Conservation (phyloP, 2,797 vertebrate species). For the Halcyon chelicuti region DNA sequence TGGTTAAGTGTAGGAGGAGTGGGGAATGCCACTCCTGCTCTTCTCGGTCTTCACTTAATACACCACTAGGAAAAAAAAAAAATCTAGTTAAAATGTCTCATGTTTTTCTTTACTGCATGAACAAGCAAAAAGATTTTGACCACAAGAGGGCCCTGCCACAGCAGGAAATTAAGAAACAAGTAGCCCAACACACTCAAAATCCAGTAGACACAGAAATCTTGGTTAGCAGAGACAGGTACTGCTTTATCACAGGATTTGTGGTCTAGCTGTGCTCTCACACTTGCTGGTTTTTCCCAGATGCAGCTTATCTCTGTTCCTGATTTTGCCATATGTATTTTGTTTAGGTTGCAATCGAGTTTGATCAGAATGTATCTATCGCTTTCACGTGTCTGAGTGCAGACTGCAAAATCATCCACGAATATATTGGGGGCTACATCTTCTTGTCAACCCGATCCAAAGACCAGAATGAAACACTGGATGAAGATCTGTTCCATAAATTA, state of each 20-base stretch:
- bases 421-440: conserved; percentile 98
- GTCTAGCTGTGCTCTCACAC: neutral
- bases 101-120: neutral
- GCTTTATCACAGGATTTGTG: neutral
- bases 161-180: neutral
- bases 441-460: conserved; percentile 96
- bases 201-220: neutral
- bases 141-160: conserved; percentile 69
- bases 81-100: neutral
- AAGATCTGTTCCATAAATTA: conserved; percentile 97
- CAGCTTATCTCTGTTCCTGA: neutral
- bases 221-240: neutral
- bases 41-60: neutral
- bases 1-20: neutral
- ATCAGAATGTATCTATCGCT: conserved; percentile 90
- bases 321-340: neutral
- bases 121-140: neutral
- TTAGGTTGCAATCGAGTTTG: conserved; percentile 96
- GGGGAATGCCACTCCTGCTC: neutral
- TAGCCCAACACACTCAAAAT: neutral
- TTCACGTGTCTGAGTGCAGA: conserved; percentile 92
- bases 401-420: conserved; percentile 96
- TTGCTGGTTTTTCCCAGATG: neutral
- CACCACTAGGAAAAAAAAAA: neutral
- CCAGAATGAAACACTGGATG: conserved; percentile 95